Conservation (phyloP, 2,888 invertebrate species). For the Zaprionus bogoriensis region DNA sequence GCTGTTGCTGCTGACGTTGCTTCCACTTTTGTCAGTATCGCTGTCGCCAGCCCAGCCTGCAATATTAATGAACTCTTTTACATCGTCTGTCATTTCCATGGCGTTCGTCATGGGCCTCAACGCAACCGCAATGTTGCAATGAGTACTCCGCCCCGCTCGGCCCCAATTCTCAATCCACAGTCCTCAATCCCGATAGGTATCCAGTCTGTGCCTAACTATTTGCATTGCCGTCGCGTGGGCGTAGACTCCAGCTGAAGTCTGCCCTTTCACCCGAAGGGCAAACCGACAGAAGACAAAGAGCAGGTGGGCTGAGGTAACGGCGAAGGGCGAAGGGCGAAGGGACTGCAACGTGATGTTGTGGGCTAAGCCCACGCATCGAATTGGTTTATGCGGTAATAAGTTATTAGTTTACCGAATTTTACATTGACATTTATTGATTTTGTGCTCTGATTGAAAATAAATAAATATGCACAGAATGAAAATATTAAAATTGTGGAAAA, state of each 20-base stretch:
- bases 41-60: conserved; percentile 56
- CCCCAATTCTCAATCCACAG: neutral
- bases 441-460: too few relatives aligned
- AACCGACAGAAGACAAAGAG: conserved; percentile 2
- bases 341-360: conserved; percentile 21
- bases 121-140: conserved; percentile 42
- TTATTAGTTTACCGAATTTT: neutral
- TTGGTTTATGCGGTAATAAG: conserved; percentile 27
- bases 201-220: conserved; percentile 42
- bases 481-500: too few relatives aligned
- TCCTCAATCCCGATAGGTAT: conserved; percentile 18
- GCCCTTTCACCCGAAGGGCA: neutral
- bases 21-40: conserved; percentile 10
- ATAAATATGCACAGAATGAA: too few relatives aligned
- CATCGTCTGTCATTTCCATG: conserved; percentile 73
- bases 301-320: too few relatives aligned
- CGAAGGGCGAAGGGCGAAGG: neutral
- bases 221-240: conserved; percentile 35
- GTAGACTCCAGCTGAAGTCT: conserved; percentile 9
- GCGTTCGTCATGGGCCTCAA: conserved; percentile 41
- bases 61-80: conserved; percentile 78
- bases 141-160: neutral
- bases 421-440: too few relatives aligned
- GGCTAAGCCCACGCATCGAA: conserved; percentile 11
- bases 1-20: conserved; percentile 24